phyloP scores from a whole-genome alignment of 2,888 invertebrate genomes.

The Myopa tessellatipennis region DNA sequence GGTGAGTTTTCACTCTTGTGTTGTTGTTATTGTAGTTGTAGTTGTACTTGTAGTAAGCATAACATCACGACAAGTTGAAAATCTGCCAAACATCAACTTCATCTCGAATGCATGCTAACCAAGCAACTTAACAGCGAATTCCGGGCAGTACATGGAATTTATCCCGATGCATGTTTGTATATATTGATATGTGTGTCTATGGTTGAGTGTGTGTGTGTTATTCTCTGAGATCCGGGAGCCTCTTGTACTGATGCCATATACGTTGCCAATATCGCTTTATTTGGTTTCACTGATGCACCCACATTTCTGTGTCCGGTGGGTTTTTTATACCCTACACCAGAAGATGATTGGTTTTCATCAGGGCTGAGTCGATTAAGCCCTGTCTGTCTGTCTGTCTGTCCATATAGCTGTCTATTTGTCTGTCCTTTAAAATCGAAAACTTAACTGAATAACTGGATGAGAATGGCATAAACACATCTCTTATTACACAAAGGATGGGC shows the following conservation, averaged over 20 bases:
- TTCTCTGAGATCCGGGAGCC: background rate
- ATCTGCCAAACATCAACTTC: constrained; percentile 24
- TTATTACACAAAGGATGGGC: no score
- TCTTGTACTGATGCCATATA: background rate
- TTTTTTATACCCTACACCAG: background rate
- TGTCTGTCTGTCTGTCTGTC: background rate
- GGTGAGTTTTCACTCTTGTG: background rate
- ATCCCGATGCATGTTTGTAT: background rate
- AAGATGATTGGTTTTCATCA: background rate
- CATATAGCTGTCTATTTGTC: background rate
- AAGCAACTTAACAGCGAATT: constrained; percentile 18
- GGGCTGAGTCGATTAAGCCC: background rate
- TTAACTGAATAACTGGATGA: no score
- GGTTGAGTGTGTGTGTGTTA: constrained; percentile 5
- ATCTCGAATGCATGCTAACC: constrained; percentile 11
- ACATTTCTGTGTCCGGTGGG: background rate
- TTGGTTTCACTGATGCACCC: background rate
- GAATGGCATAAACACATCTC: background rate
- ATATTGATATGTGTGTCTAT: background rate
- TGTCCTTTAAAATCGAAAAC: background rate
- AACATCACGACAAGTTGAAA: constrained; percentile 17
- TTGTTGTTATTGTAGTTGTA: background rate
- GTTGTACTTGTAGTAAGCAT: background rate
- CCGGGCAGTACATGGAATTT: constrained; percentile 6
- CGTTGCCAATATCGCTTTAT: background rate